Percentiles rank a stretch among this genome's conserved stretches.
Evolutionary conservation across 2,797 vertebrate species (phyloP).

Genomic region (Dermochelys coriacea): DNA sequence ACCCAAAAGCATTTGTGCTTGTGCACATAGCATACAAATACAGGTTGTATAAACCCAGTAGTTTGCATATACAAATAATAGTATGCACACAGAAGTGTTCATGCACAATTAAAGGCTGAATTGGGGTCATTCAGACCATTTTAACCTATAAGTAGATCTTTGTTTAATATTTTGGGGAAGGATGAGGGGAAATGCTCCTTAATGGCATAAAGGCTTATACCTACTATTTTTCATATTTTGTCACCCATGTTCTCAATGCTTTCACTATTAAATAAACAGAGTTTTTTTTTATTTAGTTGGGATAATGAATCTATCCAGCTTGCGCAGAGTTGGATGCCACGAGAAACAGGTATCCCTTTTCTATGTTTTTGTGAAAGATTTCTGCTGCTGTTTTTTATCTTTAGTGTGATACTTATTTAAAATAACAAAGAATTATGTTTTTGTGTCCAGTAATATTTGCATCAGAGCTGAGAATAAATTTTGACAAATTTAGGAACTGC

Average conservation of each 20-base stretch:
- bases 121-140: background rate
- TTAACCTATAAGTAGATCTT: background rate
- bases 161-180: background rate
- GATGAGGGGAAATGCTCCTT: background rate
- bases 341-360: conserved; percentile 89
- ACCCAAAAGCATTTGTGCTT: background rate
- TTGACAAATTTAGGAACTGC: conserved; percentile 92
- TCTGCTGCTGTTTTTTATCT: background rate
- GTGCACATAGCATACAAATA: background rate
- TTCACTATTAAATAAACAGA: background rate
- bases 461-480: conserved; percentile 92
- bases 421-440: conserved; percentile 35
- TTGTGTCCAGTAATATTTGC: conserved; percentile 92
- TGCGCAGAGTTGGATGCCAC: conserved; percentile 89
- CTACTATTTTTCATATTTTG: background rate
- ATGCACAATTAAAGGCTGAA: background rate
- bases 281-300: conserved; percentile 87
- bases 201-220: background rate
- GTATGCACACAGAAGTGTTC: background rate
- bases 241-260: background rate
- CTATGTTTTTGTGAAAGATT: conserved; percentile 11
- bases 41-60: background rate
- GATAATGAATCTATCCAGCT: conserved; percentile 93
- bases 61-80: background rate
- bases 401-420: background rate